A percentile compares a stretch with the other conserved stretches of the same genome.
Evolutionary conservation across 2,888 invertebrate genomes (phyloP).

Genomic region (Scaptomyza tumidula): DNA sequence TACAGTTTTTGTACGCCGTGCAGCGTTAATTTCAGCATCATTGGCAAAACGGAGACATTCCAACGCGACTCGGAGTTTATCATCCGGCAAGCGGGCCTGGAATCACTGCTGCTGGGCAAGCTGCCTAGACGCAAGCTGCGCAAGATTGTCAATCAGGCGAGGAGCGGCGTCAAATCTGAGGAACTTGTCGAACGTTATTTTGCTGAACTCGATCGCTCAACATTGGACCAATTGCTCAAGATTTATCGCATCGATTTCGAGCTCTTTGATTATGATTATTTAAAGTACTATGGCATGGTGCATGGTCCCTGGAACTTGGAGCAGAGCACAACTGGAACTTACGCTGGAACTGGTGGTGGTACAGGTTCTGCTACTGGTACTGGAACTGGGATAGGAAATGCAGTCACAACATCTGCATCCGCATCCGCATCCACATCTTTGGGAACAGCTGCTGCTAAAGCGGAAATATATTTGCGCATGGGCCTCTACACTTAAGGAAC

Average conservation of each 20-base stretch:
- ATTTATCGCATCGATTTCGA: constrained; percentile 89
- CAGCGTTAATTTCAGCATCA: constrained; percentile 87
- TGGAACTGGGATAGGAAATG: constrained; percentile 7
- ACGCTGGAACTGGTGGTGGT: not conserved
- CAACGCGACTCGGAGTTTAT: constrained; percentile 87
- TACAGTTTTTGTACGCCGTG: constrained; percentile 88
- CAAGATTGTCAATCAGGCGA: constrained; percentile 85
- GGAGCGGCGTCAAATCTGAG: constrained; percentile 82
- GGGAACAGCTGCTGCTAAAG: constrained; percentile 9
- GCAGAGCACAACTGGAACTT: constrained; percentile 40
- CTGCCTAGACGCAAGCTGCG: constrained; percentile 85
- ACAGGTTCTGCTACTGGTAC: not conserved
- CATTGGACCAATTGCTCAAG: constrained; percentile 86
- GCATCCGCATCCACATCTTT: constrained; percentile 27
- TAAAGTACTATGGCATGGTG: constrained; percentile 86
- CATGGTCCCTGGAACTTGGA: constrained; percentile 74
- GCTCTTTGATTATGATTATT: constrained; percentile 88
- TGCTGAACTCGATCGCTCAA: constrained; percentile 86
- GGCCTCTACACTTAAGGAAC: not conserved
- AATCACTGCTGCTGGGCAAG: constrained; percentile 85
- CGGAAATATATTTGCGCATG: constrained; percentile 8
- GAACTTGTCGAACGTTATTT: constrained; percentile 87
- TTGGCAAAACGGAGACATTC: constrained; percentile 88
- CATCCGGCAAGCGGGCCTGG: constrained; percentile 86
- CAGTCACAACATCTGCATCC: constrained; percentile 23